A percentile compares a stretch with the other conserved stretches of the same genome.
phyloP scores from a whole-genome alignment of 2,888 invertebrate genomes.

The Eustalomyia histrio region DNA sequence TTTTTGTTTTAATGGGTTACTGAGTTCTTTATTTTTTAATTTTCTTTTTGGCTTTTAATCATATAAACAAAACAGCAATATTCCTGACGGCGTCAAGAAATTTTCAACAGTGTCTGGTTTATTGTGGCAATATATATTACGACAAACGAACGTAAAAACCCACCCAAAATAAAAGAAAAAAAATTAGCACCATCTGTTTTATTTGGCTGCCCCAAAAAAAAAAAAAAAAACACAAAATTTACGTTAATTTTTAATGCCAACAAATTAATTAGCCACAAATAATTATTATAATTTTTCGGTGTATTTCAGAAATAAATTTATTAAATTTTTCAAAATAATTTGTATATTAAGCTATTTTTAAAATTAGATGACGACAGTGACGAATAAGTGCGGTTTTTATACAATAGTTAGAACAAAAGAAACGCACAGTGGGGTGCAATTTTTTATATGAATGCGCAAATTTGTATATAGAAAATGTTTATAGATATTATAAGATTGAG shows the following conservation, averaged over 20 bases:
- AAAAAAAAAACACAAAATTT: constrained; percentile 20
- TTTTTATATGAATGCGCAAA: too few relatives aligned
- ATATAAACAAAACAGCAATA: constrained; percentile 16
- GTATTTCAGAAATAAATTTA: constrained; percentile 26
- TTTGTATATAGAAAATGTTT: too few relatives aligned
- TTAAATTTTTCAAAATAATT: neutral
- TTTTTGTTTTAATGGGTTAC: too few relatives aligned
- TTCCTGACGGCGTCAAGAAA: constrained; percentile 56
- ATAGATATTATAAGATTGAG: too few relatives aligned
- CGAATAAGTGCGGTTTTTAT: neutral
- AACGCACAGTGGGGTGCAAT: too few relatives aligned
- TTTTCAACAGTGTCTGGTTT: constrained; percentile 48
- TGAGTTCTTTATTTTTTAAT: neutral
- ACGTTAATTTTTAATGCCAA: constrained; percentile 58
- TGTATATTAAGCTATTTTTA: neutral
- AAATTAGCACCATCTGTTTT: constrained; percentile 54
- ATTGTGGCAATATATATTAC: constrained; percentile 39
- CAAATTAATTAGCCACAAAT: constrained; percentile 64
- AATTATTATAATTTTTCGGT: constrained; percentile 47
- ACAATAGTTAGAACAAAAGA: too few relatives aligned
- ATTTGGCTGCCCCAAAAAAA: constrained; percentile 26
- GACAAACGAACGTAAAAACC: constrained; percentile 21
- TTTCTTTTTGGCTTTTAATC: constrained; percentile 5
- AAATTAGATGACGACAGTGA: neutral
- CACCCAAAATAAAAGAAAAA: constrained; percentile 6